Conservation (phyloP, 2,113 vertebrate genomes). For the Gopherus evgoodei region DNA sequence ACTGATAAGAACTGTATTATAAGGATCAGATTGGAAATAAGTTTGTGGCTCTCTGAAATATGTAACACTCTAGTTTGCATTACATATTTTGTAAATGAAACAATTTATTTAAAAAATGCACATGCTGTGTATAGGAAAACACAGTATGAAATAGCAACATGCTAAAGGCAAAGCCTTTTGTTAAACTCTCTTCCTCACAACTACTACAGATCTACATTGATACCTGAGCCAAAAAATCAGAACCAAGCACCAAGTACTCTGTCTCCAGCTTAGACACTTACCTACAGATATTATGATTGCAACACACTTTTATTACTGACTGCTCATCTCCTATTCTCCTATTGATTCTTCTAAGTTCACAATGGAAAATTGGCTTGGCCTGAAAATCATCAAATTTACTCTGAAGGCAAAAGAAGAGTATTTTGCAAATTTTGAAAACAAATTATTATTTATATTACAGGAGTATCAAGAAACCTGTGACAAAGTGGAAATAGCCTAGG, state of each 20-base stretch:
- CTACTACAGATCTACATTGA: neutral
- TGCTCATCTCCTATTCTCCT: neutral
- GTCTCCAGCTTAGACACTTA: neutral
- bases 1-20: neutral
- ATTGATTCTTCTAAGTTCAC: neutral
- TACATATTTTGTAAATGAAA: neutral
- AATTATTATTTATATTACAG: neutral
- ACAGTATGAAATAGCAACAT: neutral
- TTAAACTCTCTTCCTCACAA: neutral
- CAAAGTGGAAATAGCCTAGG: neutral
- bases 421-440: neutral
- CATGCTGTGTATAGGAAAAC: neutral
- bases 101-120: neutral
- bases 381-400: neutral
- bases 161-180: neutral
- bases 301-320: neutral
- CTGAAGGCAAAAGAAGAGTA: neutral
- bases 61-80: neutral
- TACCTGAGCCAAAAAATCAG: neutral
- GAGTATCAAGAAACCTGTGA: neutral
- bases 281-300: neutral
- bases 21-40: neutral
- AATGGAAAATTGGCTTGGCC: neutral
- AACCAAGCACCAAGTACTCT: neutral
- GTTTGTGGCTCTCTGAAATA: neutral